Evolutionary conservation across 2,113 vertebrate species (phyloP).

Genomic region (Hippocampus guttulatus): DNA sequence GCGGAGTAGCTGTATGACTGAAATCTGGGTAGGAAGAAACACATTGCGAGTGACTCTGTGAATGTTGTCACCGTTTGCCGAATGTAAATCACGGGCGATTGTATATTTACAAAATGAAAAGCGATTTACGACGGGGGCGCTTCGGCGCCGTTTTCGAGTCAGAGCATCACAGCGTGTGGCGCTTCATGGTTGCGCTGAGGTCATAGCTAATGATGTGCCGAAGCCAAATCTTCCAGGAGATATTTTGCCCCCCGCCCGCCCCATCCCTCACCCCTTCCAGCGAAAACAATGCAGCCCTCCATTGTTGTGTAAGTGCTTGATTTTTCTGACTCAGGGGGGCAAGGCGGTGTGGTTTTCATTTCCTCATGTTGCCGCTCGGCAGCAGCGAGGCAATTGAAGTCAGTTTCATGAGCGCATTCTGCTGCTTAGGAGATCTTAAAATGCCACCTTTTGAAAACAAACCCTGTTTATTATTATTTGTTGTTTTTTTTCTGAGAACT

Average conservation of each 20-base stretch:
- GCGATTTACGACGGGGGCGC: not conserved
- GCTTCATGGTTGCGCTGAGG: not conserved
- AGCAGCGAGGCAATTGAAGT: constrained; percentile 54
- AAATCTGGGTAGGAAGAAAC: constrained; percentile 4
- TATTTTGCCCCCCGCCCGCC: constrained; percentile 5
- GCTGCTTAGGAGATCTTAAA: constrained; percentile 39
- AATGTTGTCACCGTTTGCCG: no score
- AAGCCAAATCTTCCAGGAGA: constrained; percentile 31
- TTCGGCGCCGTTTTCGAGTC: not conserved
- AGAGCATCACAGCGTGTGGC: not conserved
- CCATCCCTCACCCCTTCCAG: constrained; percentile 26
- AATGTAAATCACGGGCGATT: no score
- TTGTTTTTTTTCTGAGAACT: constrained; percentile 8
- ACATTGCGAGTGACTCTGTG: not conserved
- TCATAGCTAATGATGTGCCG: constrained; percentile 14
- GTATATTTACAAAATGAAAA: not conserved
- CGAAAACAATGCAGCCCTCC: constrained; percentile 43
- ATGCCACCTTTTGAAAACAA: constrained; percentile 15
- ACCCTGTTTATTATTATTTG: not conserved
- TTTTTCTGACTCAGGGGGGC: constrained; percentile 17
- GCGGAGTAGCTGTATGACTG: not conserved
- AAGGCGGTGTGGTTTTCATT: constrained; percentile 48
- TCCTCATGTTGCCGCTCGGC: constrained; percentile 42
- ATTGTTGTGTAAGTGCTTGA: constrained; percentile 53
- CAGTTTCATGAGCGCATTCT: constrained; percentile 47